Conservation (phyloP, 2,113 vertebrate genomes). For the Neodon shergylaensis region DNA sequence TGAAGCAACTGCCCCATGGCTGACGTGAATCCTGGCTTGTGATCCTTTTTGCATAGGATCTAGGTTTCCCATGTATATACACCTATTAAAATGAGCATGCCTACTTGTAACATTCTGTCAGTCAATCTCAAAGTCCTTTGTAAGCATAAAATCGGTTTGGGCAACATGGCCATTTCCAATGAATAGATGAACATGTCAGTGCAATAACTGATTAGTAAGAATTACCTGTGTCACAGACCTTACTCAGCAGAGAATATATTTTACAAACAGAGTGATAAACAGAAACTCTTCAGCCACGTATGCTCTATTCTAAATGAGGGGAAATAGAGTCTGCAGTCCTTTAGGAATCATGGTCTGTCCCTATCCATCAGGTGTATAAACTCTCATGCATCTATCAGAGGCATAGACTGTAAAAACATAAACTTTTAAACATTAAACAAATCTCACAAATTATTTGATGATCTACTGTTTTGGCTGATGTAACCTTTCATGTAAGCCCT, state of each 20-base stretch:
- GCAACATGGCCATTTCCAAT: conserved; percentile 8
- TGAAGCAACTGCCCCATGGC: background rate
- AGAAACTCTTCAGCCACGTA: background rate
- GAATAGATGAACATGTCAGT: background rate
- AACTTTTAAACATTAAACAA: background rate
- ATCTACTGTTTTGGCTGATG: background rate
- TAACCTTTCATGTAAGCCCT: background rate
- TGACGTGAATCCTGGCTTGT: background rate
- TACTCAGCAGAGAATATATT: conserved; percentile 58
- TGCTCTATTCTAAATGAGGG: background rate
- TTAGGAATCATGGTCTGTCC: background rate
- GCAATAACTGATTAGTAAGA: background rate
- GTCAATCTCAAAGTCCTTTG: conserved; percentile 54
- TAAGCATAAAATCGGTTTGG: conserved; percentile 44
- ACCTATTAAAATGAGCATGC: conserved; percentile 45
- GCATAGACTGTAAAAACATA: background rate
- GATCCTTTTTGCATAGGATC: conserved; percentile 11
- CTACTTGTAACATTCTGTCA: conserved; percentile 50
- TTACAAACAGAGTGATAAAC: background rate
- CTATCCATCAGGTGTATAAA: conserved; percentile 17
- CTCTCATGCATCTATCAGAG: background rate
- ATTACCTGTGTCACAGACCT: conserved; percentile 33
- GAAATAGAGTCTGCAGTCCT: background rate
- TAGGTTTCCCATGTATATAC: background rate
- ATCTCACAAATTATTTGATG: background rate